phyloP scores from a whole-genome alignment of 2,888 invertebrate genomes.

The Quadroppia sp. region DNA sequence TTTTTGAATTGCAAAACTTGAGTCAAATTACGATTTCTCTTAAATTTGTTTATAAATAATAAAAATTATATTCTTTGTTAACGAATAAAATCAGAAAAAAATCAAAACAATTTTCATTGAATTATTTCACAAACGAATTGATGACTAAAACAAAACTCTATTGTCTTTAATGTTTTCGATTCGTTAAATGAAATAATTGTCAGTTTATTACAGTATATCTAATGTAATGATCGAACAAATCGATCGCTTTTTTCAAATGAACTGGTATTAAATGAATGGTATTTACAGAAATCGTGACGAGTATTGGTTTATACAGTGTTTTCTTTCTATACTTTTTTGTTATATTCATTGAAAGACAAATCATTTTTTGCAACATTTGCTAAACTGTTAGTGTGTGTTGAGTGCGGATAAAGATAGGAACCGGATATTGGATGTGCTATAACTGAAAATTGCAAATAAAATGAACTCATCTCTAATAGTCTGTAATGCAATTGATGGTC shows the following conservation, averaged over 20 bases:
- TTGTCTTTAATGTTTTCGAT: neutral
- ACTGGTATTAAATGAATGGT: neutral
- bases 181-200: conserved; percentile 14
- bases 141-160: too few species aligned
- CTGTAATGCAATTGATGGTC: neutral
- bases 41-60: too few species aligned
- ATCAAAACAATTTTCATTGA: too few species aligned
- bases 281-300: conserved; percentile 17
- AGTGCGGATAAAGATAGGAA: conserved; percentile 8
- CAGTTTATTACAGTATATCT: neutral
- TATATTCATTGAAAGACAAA: conserved; percentile 2
- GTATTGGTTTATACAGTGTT: neutral
- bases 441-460: neutral
- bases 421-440: conserved; percentile 30
- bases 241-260: conserved; percentile 12
- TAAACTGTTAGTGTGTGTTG: conserved; percentile 17
- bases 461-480: conserved; percentile 4
- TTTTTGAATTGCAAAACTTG: too few species aligned
- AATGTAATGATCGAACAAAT: conserved; percentile 2
- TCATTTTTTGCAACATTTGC: neutral
- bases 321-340: too few species aligned
- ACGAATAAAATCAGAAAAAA: too few species aligned
- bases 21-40: too few species aligned
- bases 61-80: too few species aligned
- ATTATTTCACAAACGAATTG: too few species aligned